phyloP scores from a whole-genome alignment of 2,888 invertebrate genomes.

The Zhuqinia jingwanae region DNA sequence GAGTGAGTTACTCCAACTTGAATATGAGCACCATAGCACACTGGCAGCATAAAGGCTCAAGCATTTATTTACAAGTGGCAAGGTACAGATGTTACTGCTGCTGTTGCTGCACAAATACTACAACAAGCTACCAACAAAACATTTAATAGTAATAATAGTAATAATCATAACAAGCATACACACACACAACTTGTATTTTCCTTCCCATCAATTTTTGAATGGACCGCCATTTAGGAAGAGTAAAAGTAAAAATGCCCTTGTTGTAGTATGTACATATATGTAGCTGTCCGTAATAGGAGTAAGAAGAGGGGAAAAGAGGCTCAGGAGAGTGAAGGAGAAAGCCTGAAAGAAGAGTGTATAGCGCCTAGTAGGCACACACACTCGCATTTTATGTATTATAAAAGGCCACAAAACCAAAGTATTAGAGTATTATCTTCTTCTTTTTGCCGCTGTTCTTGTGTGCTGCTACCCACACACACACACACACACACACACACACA shows the following conservation, averaged over 20 bases:
- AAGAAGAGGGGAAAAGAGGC: neutral
- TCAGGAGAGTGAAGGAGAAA: neutral
- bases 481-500: too few species aligned
- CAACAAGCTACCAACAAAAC: neutral
- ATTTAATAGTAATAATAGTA: slow-evolving; percentile 21
- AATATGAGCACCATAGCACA: too few species aligned
- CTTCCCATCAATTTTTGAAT: slow-evolving; percentile 62
- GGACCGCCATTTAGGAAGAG: neutral
- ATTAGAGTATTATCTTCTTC: too few species aligned
- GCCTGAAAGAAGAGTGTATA: slow-evolving; percentile 30
- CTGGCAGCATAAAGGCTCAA: too few species aligned
- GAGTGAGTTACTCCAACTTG: too few species aligned
- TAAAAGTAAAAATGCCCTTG: neutral
- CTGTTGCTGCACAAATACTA: neutral
- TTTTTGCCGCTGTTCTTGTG: too few species aligned
- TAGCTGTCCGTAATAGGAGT: neutral
- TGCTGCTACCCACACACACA: too few species aligned
- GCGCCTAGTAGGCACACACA: too few species aligned
- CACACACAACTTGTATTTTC: slow-evolving; percentile 35
- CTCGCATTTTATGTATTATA: too few species aligned
- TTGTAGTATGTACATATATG: neutral
- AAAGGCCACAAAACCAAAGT: too few species aligned
- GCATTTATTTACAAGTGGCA: too few species aligned
- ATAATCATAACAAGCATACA: slow-evolving; percentile 12
- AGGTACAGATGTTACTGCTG: neutral